Base-by-base conservation (phyloP, 1,140 invertebrate genomes). In the Colletes latitarsis region DNA sequence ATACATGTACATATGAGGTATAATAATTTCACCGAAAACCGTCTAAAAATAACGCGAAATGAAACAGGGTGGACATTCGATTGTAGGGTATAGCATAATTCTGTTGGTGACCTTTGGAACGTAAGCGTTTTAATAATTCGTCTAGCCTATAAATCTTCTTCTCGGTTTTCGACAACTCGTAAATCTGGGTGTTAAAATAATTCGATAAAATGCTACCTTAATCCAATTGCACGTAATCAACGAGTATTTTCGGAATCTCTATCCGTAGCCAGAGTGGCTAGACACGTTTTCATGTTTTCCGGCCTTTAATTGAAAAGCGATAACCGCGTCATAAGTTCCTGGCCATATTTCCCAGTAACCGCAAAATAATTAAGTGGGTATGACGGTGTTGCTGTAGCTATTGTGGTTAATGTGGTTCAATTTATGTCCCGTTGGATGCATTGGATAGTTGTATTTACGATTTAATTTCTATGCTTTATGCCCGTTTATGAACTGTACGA, bases 311-410 rank as follows among this genome's bases (percentile, higher is more conserved):
- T 60, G 64, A 60, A 81, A 78, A 81, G 49, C 49, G 64, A 77
- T 77, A 77, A 68, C 79, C 52, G 8, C 46, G 19, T 46, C 17
- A n/a, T 55, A 78, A 63, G 58, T 64, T 72, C n/a, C 39, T 21
- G 30, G 14, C 21, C 70, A 46, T 41, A 62, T 76, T 76, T 67
- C 62, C 17, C 21, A 5, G 46, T 46, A 21, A 67, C 63, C 72
- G n/a, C 74, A 58, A 68, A 81, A 81, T 77, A 81, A 81, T 81
- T 69, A 67, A 77, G 49, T 76, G 73, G 64, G 55, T 69, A 55
- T 2, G 39, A 69, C 66, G n/a, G 43, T 14, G 69, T 60, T 73
- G 39, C 19, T 17, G 19, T 12, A 55, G 49, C 39, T 64, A 49
- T 64, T 64, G 58, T 19, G 69, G 69, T 79, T 72, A 64, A 73